phyloP scores from a whole-genome alignment of 2,888 invertebrate species.

The Melitaea athalia region DNA sequence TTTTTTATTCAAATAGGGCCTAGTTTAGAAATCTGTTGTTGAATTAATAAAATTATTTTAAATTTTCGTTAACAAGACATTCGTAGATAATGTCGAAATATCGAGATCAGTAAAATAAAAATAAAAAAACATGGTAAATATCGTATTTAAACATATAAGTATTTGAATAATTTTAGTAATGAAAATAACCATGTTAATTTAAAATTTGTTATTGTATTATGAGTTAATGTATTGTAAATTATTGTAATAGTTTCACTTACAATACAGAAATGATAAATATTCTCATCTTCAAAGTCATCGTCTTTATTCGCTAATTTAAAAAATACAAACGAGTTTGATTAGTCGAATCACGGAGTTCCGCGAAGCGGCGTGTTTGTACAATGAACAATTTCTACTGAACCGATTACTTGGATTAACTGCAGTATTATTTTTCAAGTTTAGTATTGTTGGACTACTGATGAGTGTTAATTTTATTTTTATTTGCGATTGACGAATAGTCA shows the following conservation, averaged over 20 bases:
- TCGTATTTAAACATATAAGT: too few species aligned
- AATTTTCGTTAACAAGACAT: too few species aligned
- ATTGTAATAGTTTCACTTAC: background rate
- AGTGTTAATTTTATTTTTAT: background rate
- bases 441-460: background rate
- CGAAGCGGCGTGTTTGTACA: slow-evolving; percentile 46
- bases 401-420: slow-evolving; percentile 23
- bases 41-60: too few species aligned
- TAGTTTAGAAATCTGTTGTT: too few species aligned
- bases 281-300: slow-evolving; percentile 3
- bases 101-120: too few species aligned
- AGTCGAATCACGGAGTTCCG: slow-evolving; percentile 38
- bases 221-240: background rate
- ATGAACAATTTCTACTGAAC: slow-evolving; percentile 37
- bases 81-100: too few species aligned
- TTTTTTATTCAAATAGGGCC: too few species aligned
- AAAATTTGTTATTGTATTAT: too few species aligned
- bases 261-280: background rate
- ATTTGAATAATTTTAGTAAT: too few species aligned
- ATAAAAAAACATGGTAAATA: too few species aligned
- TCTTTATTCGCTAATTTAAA: slow-evolving; percentile 14
- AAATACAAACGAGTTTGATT: slow-evolving; percentile 36
- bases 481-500: background rate
- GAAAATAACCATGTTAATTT: too few species aligned
- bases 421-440: slow-evolving; percentile 2